Base-by-base conservation (phyloP, 53 echinoderm and acorn worm species). In the Paracentrotus lividus region DNA sequence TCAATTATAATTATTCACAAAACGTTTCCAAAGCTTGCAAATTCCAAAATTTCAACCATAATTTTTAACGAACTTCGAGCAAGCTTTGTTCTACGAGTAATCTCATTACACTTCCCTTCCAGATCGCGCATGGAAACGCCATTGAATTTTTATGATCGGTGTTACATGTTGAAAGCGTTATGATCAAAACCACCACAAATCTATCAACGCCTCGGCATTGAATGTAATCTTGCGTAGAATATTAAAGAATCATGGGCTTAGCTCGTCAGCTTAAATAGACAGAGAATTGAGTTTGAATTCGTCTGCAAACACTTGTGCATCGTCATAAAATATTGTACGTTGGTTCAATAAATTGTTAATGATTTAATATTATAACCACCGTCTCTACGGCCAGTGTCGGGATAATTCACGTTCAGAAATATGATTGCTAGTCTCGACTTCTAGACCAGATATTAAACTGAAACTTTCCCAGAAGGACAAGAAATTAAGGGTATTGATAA, bases 241-340 rank as follows among this genome's bases (percentile, higher is more conserved):
- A 26, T 13, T 13, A 27, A 72, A 9, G 72, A 40, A 40, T 40
- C 8, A 5, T 6, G 15, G 32, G 72, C 38, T 72, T 64, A 31
- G 64, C 8, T 6, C 21, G 59, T 21, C 27, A 57, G 20, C 21
- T 57, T 20, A 13, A 18, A 27, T 15, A 40, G 2, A 38, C 0
- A 72, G 32, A 69, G 40, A 72, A 72, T 40, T 16, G 6, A 40
- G 21, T 64, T 64, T 27, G 64, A 64, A 72, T 18, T 38, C 40
- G 10, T 33, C 67, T 20, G 15, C 40, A 32, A 72, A 72, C 72
- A 72, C 72, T 72, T 72, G 72, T 40, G 72, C 40, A 4, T 72
- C 40, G 72, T 32, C 72, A 72, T 72, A 72, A 72, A 72, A 72
- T 26, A 72, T 72, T 72, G 72, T 72, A 38, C 72, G 40, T 21